phyloP scores from a whole-genome alignment of 2,888 invertebrate species.

The Bombyx huttoni region DNA sequence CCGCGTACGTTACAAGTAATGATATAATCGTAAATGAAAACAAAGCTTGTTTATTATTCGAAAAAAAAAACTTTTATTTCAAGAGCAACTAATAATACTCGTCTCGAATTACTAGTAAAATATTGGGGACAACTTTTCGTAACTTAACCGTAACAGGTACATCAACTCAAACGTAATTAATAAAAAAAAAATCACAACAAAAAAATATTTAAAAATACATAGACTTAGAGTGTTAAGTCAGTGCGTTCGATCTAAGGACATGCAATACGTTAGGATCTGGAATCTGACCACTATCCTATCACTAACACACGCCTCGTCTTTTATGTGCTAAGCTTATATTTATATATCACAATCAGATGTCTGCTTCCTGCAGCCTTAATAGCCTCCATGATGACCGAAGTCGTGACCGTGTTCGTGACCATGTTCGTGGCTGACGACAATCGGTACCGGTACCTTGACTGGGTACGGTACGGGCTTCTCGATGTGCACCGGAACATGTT shows the following conservation, averaged over 20 bases:
- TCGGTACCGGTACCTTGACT: constrained; percentile 74
- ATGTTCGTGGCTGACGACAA: constrained; percentile 57
- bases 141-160: constrained; percentile 65
- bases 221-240: constrained; percentile 53
- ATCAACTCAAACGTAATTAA: constrained; percentile 63
- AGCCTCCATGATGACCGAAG: constrained; percentile 57
- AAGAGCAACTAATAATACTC: neutral
- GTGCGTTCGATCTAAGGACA: constrained; percentile 44
- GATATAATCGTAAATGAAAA: too few species aligned
- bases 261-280: constrained; percentile 32
- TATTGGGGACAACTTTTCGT: constrained; percentile 12
- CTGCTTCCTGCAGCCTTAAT: constrained; percentile 71
- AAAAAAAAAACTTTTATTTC: too few species aligned
- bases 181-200: constrained; percentile 40
- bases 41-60: too few species aligned
- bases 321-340: constrained; percentile 64
- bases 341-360: constrained; percentile 66
- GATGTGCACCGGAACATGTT: constrained; percentile 75
- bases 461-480: constrained; percentile 76
- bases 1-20: too few species aligned
- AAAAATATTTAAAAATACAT: constrained; percentile 45
- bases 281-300: constrained; percentile 37
- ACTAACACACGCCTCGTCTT: constrained; percentile 35
- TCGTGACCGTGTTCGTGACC: constrained; percentile 53
- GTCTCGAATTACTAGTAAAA: neutral